These are phyloP conservation scores for Mesaphorura yosii DNA, from an alignment of 1,140 invertebrate species.

Conservation along the genomic window DNA sequence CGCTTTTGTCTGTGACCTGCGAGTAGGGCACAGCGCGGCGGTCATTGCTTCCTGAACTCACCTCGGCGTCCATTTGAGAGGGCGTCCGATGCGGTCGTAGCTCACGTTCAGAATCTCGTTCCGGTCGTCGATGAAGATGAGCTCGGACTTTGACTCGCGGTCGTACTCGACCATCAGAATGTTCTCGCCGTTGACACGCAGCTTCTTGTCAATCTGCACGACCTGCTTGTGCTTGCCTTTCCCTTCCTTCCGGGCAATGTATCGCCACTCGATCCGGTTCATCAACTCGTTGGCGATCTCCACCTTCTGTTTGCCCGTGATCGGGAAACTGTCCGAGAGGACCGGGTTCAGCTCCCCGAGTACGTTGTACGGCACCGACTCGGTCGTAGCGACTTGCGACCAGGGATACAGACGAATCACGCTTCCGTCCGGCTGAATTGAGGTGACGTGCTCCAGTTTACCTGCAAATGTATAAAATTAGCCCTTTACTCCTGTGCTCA, in stretches of 20 bases:
- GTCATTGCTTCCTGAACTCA: constrained; percentile 31
- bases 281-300: constrained; percentile 79
- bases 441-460: constrained; percentile 65
- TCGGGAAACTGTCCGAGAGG: constrained; percentile 74
- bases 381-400: constrained; percentile 69
- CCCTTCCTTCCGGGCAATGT: constrained; percentile 60
- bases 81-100: constrained; percentile 79
- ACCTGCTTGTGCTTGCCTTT: constrained; percentile 41
- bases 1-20: no score
- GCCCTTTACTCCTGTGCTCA: no score
- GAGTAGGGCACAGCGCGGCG: no score
- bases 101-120: constrained; percentile 79
- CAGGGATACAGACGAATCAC: constrained; percentile 66
- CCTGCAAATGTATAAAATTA: constrained; percentile 37
- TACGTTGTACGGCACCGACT: constrained; percentile 71
- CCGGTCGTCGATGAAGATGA: constrained; percentile 77
- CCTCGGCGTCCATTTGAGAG: constrained; percentile 75
- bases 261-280: constrained; percentile 89
- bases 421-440: constrained; percentile 66
- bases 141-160: constrained; percentile 72
- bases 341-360: constrained; percentile 69
- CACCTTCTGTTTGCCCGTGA: constrained; percentile 75
- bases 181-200: constrained; percentile 81
- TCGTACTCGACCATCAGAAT: constrained; percentile 85
- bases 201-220: constrained; percentile 67